A percentile compares a stretch with the other conserved stretches of the same genome.
These are phyloP conservation scores for Dasysyrphus albostriatus DNA, from an alignment of 2,888 invertebrate genomes.

Conservation along the genomic window DNA sequence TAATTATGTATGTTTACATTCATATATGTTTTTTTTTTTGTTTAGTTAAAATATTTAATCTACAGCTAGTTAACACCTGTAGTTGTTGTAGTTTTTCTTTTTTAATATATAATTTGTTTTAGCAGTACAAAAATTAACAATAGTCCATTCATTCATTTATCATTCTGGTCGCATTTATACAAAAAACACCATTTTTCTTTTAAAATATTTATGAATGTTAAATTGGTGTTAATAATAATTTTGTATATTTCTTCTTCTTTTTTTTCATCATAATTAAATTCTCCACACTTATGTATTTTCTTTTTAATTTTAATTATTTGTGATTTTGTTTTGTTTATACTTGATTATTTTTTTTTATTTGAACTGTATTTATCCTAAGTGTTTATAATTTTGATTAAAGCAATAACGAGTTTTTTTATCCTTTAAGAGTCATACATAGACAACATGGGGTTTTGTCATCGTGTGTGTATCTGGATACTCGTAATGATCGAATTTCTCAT, in stretches of 20 bases:
- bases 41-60: slow-evolving; percentile 48
- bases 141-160: slow-evolving; percentile 41
- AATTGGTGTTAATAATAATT: slow-evolving; percentile 36
- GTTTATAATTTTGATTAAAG: slow-evolving; percentile 76
- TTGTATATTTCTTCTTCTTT: neutral
- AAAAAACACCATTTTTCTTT: slow-evolving; percentile 14
- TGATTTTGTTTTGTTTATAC: slow-evolving; percentile 1
- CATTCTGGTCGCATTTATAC: slow-evolving; percentile 41
- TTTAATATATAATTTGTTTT: slow-evolving; percentile 29
- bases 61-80: slow-evolving; percentile 74
- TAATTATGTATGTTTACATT: slow-evolving; percentile 18
- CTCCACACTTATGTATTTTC: neutral
- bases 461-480: slow-evolving; percentile 84
- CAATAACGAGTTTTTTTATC: slow-evolving; percentile 76
- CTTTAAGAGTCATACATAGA: slow-evolving; percentile 85
- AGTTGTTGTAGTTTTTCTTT: slow-evolving; percentile 62
- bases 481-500: slow-evolving; percentile 84
- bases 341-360: slow-evolving; percentile 30
- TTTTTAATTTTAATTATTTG: neutral
- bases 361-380: slow-evolving; percentile 76
- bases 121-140: slow-evolving; percentile 75
- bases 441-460: slow-evolving; percentile 84
- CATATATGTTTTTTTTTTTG: neutral
- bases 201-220: slow-evolving; percentile 7
- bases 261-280: no score